Base-by-base conservation (phyloP, 2,888 invertebrate genomes). In the Heliconius ethilla region DNA sequence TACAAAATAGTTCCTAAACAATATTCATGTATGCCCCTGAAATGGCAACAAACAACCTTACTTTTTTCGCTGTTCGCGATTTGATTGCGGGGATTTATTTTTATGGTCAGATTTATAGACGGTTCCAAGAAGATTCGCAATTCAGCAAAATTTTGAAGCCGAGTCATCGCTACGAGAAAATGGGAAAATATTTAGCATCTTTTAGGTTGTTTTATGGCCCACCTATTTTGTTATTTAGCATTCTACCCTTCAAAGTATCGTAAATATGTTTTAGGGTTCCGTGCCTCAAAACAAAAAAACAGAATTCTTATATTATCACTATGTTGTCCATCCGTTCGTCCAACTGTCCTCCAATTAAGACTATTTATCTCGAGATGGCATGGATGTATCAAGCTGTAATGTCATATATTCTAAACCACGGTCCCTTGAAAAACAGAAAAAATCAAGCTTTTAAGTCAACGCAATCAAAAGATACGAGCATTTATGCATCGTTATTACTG, bases 31-130 rank as follows among this genome's bases (percentile, higher is more conserved):
- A 89, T 90, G 90, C 88, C 86, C 85, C 86, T 87, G 87, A 88
- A 89, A 91, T 90, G 91, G 89, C 89, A 91, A 91, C 92, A 92
- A 92, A 92, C 91, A 91, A 90, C 90, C 91, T 89, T 91, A 90
- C 90, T 91, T 91, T 92, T 92, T 91, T 90, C 87, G 89, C 86
- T 90, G 89, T 91, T 92, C 88, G 87, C 90, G 87, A 93, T 93
- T 93, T 93, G 93, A 93, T 93, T 92, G 92, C 89, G 83, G 86
- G 93, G 93, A 92, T 93, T 93, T 93, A 91, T 89, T 93, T 93
- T 94, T 93, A 93, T 90, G 91, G 87, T 90, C 92, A 92, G 91
- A 91, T 94, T 93, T 93, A 93, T 92, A 89, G 91, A 90, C 90
- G 90, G 89, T 90, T 90, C 87, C 87, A 85, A 85, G 87, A 86